Base-by-base conservation (phyloP, 2,113 vertebrate genomes). In the Pica pica region DNA sequence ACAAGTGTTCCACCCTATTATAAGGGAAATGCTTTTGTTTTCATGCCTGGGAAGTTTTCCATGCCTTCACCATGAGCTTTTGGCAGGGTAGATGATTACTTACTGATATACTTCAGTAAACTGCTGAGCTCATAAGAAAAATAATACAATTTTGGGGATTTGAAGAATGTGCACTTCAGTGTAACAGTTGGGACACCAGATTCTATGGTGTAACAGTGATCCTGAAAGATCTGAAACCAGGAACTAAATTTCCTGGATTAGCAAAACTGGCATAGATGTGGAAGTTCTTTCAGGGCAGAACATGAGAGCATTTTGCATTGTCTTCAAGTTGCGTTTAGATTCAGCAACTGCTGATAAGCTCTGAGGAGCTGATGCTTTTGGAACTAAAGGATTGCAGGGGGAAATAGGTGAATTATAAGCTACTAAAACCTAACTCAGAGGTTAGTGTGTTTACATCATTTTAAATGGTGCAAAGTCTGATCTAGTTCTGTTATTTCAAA, bases 11-110 rank as follows among this genome's bases (percentile, higher is more conserved):
- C 11, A 37, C 20, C 33, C 19, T 67, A 74, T 93, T 95, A 31
- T 70, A 64, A 41, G 33, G 15, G 42, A 80, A 94, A 83, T 77
- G 50, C 55, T 77, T 93, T 90, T 95, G 63, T 95, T 88, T 91
- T 73, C 57, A 33, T 0, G 7, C 20, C 67, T 92, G 68, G 87
- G 89, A 95, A 52, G n/a, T 70, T 86, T 96, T 95, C 95, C 92
- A 95, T 85, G 55, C 50, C 59, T 94, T 89, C 79, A 74, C 68
- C 42, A 28, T 12, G 63, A 95, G 85, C 35, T 80, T 90, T 94
- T 96, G 87, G 82, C 85, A 80, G 71, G 31, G 8, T 22, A 74
- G 75, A 49, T 75, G 71, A 88, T 94, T 91, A 85, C 56, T 63
- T 87, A 91, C 65, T 64, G 53, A 83, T 70, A 89, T 90, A 67